Evolutionary conservation across 2,888 invertebrate species (phyloP).

Genomic region (Thelaira solivaga): DNA sequence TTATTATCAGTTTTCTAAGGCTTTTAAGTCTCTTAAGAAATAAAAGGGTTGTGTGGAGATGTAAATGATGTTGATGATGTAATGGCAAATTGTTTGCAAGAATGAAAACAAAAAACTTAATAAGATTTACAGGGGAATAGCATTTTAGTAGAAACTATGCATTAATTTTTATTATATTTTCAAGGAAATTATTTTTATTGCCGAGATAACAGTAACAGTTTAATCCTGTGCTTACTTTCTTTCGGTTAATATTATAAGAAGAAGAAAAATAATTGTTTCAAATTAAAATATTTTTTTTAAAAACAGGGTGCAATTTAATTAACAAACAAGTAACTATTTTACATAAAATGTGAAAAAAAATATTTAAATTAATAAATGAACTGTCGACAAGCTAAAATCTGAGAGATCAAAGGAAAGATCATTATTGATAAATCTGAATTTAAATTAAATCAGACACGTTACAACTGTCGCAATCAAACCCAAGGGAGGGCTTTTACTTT

Average conservation of each 20-base stretch:
- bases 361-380: too few relatives aligned
- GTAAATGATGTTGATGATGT: not conserved
- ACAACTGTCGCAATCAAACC: too few relatives aligned
- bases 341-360: too few relatives aligned
- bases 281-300: not conserved
- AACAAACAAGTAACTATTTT: too few relatives aligned
- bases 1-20: not conserved
- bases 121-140: not conserved
- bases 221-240: too few relatives aligned
- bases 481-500: too few relatives aligned
- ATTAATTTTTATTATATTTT: constrained; percentile 25
- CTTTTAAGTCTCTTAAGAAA: not conserved
- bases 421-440: too few relatives aligned
- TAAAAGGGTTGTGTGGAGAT: too few relatives aligned
- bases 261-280: not conserved
- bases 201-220: constrained; percentile 10
- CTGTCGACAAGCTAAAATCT: too few relatives aligned
- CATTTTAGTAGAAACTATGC: constrained; percentile 12
- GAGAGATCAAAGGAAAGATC: too few relatives aligned
- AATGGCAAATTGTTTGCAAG: not conserved
- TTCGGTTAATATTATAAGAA: not conserved
- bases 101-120: not conserved
- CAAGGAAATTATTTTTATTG: constrained; percentile 25
- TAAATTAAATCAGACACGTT: too few relatives aligned
- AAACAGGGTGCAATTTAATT: too few relatives aligned